A percentile compares a stretch with the other conserved stretches of the same genome.
phyloP scores from a whole-genome alignment of 2,888 invertebrate species.

The Andrena flavipes region DNA sequence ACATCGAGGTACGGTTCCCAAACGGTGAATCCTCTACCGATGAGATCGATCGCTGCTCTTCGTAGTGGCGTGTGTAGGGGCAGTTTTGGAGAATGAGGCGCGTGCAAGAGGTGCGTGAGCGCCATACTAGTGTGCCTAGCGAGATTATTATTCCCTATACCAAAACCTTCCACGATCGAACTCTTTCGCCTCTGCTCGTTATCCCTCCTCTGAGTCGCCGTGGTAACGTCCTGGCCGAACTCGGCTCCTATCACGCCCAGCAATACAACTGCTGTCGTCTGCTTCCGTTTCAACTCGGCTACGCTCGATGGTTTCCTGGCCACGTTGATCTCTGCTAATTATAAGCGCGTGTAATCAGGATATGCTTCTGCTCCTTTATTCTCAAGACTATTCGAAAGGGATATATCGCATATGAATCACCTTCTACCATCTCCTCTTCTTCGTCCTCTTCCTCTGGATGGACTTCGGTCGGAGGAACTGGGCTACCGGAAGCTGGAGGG shows the following conservation, averaged over 20 bases:
- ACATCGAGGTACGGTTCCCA: constrained; percentile 99
- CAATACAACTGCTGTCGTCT: constrained; percentile 98
- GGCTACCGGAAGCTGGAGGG: constrained; percentile 83
- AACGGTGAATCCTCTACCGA: constrained; percentile 98
- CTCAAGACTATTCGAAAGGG: not conserved
- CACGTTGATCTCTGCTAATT: constrained; percentile 81
- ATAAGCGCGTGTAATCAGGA: constrained; percentile 19
- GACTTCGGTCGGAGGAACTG: constrained; percentile 75
- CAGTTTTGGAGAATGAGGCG: constrained; percentile 93
- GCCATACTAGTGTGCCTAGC: constrained; percentile 97
- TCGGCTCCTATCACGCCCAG: constrained; percentile 99
- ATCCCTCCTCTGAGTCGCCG: constrained; percentile 88
- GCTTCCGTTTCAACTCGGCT: constrained; percentile 95
- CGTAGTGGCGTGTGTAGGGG: constrained; percentile 97
- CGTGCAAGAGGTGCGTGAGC: constrained; percentile 95
- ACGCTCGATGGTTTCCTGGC: constrained; percentile 93
- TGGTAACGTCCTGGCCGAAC: constrained; percentile 97
- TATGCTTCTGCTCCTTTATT: not conserved
- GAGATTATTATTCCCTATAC: constrained; percentile 94
- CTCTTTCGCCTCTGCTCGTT: constrained; percentile 90
- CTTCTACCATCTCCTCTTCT: constrained; percentile 93
- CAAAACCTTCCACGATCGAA: constrained; percentile 95
- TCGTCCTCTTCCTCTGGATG: constrained; percentile 92
- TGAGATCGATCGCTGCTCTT: constrained; percentile 97
- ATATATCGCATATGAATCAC: constrained; percentile 75